Evolutionary conservation across 2,113 vertebrate species (phyloP).

Genomic region (Synchiropus splendidus): DNA sequence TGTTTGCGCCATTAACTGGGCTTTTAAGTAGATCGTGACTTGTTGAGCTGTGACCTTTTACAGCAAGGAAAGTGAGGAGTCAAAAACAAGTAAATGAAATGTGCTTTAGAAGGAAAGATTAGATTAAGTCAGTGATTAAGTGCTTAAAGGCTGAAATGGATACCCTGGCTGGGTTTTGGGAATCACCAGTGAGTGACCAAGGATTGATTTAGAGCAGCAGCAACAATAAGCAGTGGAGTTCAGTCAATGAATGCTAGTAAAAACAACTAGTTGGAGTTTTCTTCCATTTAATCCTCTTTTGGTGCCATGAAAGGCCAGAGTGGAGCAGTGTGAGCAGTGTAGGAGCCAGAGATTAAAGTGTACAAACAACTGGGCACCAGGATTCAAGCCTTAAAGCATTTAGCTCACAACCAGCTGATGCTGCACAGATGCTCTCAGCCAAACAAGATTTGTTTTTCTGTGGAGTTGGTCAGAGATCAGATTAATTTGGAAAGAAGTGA

Average conservation of each 20-base stretch:
- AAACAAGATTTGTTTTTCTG: slow-evolving; percentile 42
- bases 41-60: slow-evolving; percentile 11
- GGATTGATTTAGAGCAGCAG: slow-evolving; percentile 35
- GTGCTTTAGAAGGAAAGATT: slow-evolving; percentile 38
- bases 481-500: slow-evolving; percentile 22
- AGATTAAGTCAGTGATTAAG: slow-evolving; percentile 39
- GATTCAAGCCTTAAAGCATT: slow-evolving; percentile 8
- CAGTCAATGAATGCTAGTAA: slow-evolving; percentile 56
- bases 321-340: slow-evolving; percentile 41
- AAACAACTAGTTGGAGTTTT: slow-evolving; percentile 52
- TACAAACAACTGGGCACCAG: slow-evolving; percentile 24
- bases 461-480: slow-evolving; percentile 18
- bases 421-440: slow-evolving; percentile 34
- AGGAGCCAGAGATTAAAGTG: slow-evolving; percentile 34
- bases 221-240: slow-evolving; percentile 40
- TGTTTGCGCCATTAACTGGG: too few relatives aligned
- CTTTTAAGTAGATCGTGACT: too few relatives aligned
- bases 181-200: slow-evolving; percentile 14
- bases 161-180: slow-evolving; percentile 30
- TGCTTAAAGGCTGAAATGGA: slow-evolving; percentile 55
- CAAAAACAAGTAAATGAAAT: slow-evolving; percentile 55
- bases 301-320: slow-evolving; percentile 18
- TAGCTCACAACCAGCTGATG: slow-evolving; percentile 15
- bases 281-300: slow-evolving; percentile 49
- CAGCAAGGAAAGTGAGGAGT: slow-evolving; percentile 30